Evolutionary conservation across 2,113 vertebrate species (phyloP).

Genomic region (Sinosuthora webbiana): DNA sequence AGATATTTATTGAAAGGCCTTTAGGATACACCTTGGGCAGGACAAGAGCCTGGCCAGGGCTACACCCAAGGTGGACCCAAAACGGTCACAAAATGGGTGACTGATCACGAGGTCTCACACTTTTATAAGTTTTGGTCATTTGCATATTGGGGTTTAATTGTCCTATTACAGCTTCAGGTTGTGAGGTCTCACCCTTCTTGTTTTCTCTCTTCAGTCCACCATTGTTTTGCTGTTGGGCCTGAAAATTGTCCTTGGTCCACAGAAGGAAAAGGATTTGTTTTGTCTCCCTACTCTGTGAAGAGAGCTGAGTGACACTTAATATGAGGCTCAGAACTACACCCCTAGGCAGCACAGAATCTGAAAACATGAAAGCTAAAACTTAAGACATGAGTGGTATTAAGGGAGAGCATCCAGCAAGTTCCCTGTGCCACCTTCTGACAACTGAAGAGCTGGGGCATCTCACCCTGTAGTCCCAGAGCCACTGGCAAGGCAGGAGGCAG

Average conservation of each 20-base stretch:
- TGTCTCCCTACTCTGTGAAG: neutral
- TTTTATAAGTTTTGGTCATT: neutral
- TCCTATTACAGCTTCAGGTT: neutral
- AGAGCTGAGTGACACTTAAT: neutral
- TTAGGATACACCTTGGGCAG: neutral
- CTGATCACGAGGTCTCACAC: neutral
- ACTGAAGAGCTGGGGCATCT: neutral
- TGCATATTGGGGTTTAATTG: neutral
- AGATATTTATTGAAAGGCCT: neutral
- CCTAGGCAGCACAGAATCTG: neutral
- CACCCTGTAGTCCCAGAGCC: rapidly evolving
- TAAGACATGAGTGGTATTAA: neutral
- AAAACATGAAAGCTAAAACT: neutral
- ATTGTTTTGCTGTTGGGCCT: neutral
- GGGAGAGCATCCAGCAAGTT: neutral
- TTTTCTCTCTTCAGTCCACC: neutral
- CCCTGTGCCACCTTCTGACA: neutral
- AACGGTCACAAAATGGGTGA: neutral
- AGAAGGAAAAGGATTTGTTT: neutral
- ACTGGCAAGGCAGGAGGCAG: neutral
- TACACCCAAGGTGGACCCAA: neutral
- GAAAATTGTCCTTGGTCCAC: neutral
- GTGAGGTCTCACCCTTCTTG: neutral
- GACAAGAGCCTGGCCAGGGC: neutral
- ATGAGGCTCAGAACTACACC: neutral